These are phyloP conservation scores for Panulirus ornatus DNA, from an alignment of 1,140 invertebrate species.

Conservation along the genomic window DNA sequence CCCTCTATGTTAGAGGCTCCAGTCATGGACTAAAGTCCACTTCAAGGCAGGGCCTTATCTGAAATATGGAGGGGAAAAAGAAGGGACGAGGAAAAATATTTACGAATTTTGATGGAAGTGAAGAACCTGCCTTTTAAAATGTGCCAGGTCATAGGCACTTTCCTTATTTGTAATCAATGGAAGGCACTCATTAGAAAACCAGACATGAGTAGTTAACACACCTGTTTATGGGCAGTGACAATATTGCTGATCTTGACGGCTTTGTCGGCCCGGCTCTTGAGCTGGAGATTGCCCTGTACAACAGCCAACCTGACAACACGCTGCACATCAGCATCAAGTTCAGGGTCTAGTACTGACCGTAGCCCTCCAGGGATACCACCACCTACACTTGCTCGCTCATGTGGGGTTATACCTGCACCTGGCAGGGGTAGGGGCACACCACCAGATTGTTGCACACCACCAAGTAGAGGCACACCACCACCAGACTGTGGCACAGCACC, in stretches of 20 bases:
- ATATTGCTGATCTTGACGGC: constrained; percentile 68
- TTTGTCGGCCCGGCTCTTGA: constrained; percentile 48
- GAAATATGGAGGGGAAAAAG: too few relatives aligned
- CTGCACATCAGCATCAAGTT: constrained; percentile 53
- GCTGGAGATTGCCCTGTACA: constrained; percentile 46
- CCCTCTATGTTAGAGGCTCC: too few relatives aligned
- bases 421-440: not conserved
- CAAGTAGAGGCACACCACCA: not conserved
- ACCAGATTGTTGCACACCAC: too few relatives aligned
- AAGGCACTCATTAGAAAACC: too few relatives aligned
- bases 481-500: not conserved
- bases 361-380: not conserved
- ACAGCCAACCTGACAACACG: constrained; percentile 43
- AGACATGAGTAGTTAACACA: constrained; percentile 15
- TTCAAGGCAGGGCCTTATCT: too few relatives aligned
- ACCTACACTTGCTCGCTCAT: not conserved
- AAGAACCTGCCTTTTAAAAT: too few relatives aligned
- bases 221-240: constrained; percentile 71
- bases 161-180: too few relatives aligned
- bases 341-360: constrained; percentile 54
- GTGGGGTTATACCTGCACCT: not conserved
- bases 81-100: too few relatives aligned
- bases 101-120: too few relatives aligned
- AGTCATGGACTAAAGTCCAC: too few relatives aligned
- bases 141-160: too few relatives aligned